Evolutionary conservation across 2,797 vertebrate genomes (phyloP).

Genomic region (Chrosomus eos): DNA sequence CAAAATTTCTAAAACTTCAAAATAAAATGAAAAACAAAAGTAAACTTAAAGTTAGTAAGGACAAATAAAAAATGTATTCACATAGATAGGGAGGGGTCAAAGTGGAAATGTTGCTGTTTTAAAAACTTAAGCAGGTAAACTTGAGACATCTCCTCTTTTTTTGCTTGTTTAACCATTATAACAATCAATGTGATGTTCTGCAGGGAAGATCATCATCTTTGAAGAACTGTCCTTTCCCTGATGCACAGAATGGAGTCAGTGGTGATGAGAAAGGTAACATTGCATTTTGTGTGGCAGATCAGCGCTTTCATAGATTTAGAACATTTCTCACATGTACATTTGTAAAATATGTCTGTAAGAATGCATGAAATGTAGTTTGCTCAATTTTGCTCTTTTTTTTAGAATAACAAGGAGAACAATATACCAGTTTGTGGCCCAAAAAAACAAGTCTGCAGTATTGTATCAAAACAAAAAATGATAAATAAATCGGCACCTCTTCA

Average conservation of each 20-base stretch:
- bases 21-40: too few species aligned
- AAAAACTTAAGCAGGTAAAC: neutral
- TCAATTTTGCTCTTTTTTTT: constrained; percentile 8
- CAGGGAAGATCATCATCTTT: neutral
- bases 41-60: too few species aligned
- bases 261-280: constrained; percentile 48
- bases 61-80: too few species aligned
- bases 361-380: neutral
- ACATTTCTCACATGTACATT: neutral
- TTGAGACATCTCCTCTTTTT: neutral
- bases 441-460: constrained; percentile 58
- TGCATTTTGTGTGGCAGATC: neutral
- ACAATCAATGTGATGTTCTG: neutral
- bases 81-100: neutral
- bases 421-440: constrained; percentile 60
- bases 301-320: neutral
- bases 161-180: neutral
- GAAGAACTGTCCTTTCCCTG: neutral
- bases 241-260: constrained; percentile 43
- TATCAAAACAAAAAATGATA: constrained; percentile 48
- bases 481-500: constrained; percentile 53
- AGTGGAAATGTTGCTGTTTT: neutral
- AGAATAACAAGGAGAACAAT: constrained; percentile 82
- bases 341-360: too few species aligned
- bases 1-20: too few species aligned